Evolutionary conservation across 2,113 vertebrate species (phyloP).

Genomic region (Panthera tigris): DNA sequence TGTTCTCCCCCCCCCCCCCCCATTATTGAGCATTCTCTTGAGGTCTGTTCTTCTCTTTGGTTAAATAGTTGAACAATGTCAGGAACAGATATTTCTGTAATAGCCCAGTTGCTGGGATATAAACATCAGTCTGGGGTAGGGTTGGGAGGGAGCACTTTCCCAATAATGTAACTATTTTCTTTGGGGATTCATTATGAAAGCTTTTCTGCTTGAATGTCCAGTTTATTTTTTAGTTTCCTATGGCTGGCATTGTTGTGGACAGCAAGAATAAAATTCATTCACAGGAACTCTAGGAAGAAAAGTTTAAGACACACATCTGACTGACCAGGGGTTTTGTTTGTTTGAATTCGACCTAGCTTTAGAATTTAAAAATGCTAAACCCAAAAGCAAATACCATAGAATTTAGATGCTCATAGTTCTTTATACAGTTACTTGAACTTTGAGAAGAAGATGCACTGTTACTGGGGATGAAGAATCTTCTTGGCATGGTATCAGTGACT

Average conservation of each 20-base stretch:
- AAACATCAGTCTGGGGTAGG: background rate
- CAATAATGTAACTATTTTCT: background rate
- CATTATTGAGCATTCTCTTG: background rate
- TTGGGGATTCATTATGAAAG: background rate
- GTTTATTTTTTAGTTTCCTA: background rate
- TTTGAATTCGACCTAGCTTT: background rate
- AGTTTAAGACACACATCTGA: background rate
- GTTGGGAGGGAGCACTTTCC: background rate
- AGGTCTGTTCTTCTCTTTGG: background rate
- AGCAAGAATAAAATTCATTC: background rate
- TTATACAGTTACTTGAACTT: background rate
- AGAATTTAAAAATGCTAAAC: background rate
- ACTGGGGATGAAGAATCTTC: background rate
- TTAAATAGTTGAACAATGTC: background rate
- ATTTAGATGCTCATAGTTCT: background rate
- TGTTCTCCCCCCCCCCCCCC: background rate
- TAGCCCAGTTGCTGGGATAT: background rate
- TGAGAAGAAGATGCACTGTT: background rate
- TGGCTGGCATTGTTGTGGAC: background rate
- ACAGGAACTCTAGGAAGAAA: background rate
- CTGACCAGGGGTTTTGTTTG: background rate
- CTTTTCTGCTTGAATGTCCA: background rate
- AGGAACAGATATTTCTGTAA: background rate
- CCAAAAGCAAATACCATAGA: background rate
- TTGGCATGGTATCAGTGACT: background rate